phyloP scores from a whole-genome alignment of 2,888 invertebrate genomes.

The Himalopsyche tibetana region DNA sequence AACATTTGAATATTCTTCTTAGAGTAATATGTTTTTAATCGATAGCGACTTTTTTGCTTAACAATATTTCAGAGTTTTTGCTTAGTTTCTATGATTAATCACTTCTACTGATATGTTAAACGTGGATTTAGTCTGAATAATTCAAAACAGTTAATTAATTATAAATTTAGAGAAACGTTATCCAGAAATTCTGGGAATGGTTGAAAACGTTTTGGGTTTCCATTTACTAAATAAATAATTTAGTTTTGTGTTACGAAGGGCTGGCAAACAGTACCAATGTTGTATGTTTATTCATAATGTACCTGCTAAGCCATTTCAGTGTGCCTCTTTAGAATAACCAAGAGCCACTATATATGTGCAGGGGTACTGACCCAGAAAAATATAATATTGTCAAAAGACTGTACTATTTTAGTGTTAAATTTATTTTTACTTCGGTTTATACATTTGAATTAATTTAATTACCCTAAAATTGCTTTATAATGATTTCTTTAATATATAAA shows the following conservation, averaged over 20 bases:
- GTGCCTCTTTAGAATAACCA: neutral
- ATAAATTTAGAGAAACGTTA: slow-evolving; percentile 9
- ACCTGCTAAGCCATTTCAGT: neutral
- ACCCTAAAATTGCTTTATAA: too few relatives aligned
- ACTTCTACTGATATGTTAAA: neutral
- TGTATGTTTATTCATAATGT: neutral
- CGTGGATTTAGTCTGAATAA: neutral
- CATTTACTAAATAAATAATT: slow-evolving; percentile 31
- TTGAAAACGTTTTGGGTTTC: slow-evolving; percentile 2
- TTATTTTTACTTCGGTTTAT: too few relatives aligned
- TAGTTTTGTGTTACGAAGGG: neutral
- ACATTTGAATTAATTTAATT: too few relatives aligned
- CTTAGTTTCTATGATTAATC: neutral
- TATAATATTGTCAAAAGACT: too few relatives aligned
- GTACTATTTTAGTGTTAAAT: too few relatives aligned
- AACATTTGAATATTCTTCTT: too few relatives aligned
- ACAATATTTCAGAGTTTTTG: neutral
- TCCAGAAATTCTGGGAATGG: neutral
- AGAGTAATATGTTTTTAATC: too few relatives aligned
- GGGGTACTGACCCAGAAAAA: neutral
- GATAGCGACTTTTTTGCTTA: too few relatives aligned
- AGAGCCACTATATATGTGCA: neutral
- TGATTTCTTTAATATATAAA: too few relatives aligned
- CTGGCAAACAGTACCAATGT: neutral
- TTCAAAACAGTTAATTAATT: neutral